These are phyloP conservation scores for Botia almorhae DNA, from an alignment of 2,797 vertebrate species.

Conservation along the genomic window DNA sequence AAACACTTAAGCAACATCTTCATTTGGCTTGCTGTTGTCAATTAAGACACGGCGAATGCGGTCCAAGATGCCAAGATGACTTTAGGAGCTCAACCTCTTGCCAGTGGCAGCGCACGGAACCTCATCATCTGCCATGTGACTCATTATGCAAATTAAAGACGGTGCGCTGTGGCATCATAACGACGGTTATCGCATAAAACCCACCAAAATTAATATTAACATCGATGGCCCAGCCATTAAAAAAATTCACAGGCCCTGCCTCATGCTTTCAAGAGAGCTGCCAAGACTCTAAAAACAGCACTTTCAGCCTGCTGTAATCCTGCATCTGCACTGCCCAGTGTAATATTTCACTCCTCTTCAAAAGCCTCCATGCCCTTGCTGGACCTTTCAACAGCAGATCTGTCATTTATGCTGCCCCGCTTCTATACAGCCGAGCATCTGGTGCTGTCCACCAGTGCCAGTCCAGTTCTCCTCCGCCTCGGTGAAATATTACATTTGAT, in stretches of 20 bases:
- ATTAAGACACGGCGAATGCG: not conserved
- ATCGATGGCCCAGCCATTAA: slow-evolving; percentile 36
- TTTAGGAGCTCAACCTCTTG: not conserved
- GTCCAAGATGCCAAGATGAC: not conserved
- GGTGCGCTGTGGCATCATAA: slow-evolving; percentile 22
- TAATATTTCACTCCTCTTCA: slow-evolving; percentile 63
- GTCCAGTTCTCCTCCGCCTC: slow-evolving; percentile 55
- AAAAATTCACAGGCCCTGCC: slow-evolving; percentile 33
- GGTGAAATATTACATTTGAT: slow-evolving; percentile 71
- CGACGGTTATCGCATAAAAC: slow-evolving; percentile 3
- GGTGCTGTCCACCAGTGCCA: slow-evolving; percentile 67
- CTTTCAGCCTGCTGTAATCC: slow-evolving; percentile 47
- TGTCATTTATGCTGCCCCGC: slow-evolving; percentile 70
- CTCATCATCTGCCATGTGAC: not conserved
- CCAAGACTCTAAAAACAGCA: slow-evolving; percentile 49
- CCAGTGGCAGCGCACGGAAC: not conserved
- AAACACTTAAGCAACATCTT: slow-evolving; percentile 24
- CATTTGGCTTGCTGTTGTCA: slow-evolving; percentile 9
- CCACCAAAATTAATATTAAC: slow-evolving; percentile 18
- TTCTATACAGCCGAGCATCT: slow-evolving; percentile 66
- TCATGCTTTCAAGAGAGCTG: slow-evolving; percentile 29
- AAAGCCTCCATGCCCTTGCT: slow-evolving; percentile 41
- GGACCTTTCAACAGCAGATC: slow-evolving; percentile 65
- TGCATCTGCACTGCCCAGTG: slow-evolving; percentile 42
- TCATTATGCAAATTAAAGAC: slow-evolving; percentile 28